phyloP scores from a whole-genome alignment of 2,888 invertebrate species.

The Agrotis exclamationis region DNA sequence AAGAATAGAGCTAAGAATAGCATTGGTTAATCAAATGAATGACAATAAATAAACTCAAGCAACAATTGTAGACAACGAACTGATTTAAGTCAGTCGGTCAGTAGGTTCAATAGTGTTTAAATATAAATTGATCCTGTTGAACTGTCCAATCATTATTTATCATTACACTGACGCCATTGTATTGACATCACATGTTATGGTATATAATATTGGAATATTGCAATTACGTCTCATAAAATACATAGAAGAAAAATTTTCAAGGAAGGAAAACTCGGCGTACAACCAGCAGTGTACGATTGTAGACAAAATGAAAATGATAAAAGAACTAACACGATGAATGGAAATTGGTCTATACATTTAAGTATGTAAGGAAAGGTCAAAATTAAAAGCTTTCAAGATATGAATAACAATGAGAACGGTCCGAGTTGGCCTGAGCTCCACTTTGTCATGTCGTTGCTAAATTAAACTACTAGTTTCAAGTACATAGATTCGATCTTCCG shows the following conservation, averaged over 20 bases:
- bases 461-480: not conserved
- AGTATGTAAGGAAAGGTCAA: not conserved
- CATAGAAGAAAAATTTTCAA: not conserved
- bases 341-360: not conserved
- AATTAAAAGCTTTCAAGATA: not conserved
- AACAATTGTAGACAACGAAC: not conserved
- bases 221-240: not conserved
- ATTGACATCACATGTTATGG: conserved; percentile 8
- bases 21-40: not conserved
- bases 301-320: not conserved
- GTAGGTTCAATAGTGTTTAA: conserved; percentile 25
- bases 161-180: conserved; percentile 15
- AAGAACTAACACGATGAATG: not conserved
- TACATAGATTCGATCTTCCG: conserved; percentile 7
- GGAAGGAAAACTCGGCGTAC: not conserved
- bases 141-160: conserved; percentile 39
- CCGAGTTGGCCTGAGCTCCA: not conserved
- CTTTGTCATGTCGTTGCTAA: not conserved
- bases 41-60: conserved; percentile 4
- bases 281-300: not conserved
- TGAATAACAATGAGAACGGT: not conserved
- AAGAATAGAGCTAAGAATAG: not conserved
- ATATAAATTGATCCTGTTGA: conserved; percentile 35
- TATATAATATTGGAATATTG: conserved; percentile 5
- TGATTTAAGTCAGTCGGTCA: conserved; percentile 34